These are phyloP conservation scores for Helleia helle DNA, from an alignment of 2,888 invertebrate genomes.

Conservation along the genomic window DNA sequence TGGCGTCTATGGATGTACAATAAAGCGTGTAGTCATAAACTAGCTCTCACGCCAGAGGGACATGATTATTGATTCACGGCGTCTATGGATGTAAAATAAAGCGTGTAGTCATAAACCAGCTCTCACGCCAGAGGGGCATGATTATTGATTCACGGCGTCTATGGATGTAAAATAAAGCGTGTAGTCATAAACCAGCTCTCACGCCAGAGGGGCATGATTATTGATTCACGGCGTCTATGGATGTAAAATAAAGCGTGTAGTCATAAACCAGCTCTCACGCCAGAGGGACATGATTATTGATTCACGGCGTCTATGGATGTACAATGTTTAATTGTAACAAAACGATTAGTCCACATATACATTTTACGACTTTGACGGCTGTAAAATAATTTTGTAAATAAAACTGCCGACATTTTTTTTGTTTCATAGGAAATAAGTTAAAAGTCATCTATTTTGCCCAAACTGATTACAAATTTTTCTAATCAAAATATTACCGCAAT, in stretches of 20 bases:
- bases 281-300: constrained; percentile 34
- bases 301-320: constrained; percentile 39
- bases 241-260: constrained; percentile 18
- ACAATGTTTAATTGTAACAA: constrained; percentile 51
- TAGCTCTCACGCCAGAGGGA: constrained; percentile 30
- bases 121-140: constrained; percentile 31
- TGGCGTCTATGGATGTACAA: constrained; percentile 28
- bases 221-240: constrained; percentile 41
- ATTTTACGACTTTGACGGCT: no score
- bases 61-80: constrained; percentile 49
- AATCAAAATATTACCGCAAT: no score
- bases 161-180: constrained; percentile 23
- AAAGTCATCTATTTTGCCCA: no score
- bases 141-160: constrained; percentile 43
- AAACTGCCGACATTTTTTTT: no score
- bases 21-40: constrained; percentile 25
- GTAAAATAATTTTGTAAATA: no score
- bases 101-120: constrained; percentile 27
- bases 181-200: constrained; percentile 31
- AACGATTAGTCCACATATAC: no score
- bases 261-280: constrained; percentile 34
- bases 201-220: constrained; percentile 30
- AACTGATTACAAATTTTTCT: no score
- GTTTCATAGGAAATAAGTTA: no score
- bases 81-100: constrained; percentile 24